A percentile compares a stretch with the other conserved stretches of the same genome.
These are phyloP conservation scores for Pyrrhosoma nymphula DNA, from an alignment of 2,888 invertebrate species.

Conservation along the genomic window DNA sequence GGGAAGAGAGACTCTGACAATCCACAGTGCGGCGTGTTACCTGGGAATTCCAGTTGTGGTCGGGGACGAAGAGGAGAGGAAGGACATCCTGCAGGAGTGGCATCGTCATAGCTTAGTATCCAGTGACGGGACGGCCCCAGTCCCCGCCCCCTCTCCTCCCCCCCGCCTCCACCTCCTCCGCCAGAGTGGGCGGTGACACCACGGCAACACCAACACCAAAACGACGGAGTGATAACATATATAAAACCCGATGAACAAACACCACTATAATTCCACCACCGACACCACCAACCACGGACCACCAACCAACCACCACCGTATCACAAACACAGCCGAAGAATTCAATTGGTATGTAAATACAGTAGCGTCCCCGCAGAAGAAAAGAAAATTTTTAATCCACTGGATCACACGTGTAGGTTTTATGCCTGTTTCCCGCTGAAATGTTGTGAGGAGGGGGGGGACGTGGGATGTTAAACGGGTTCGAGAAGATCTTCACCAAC, in stretches of 20 bases:
- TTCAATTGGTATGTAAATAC: not conserved
- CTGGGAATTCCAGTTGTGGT: conserved; percentile 55
- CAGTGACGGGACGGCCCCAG: conserved; percentile 29
- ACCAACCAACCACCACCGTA: not conserved
- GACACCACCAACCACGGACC: not conserved
- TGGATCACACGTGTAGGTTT: not conserved
- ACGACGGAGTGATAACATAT: not conserved
- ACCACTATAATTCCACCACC: not conserved
- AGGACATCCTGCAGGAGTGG: conserved; percentile 57
- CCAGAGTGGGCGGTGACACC: not conserved
- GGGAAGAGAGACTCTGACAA: not conserved
- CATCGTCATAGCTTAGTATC: conserved; percentile 53
- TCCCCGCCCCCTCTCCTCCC: conserved; percentile 24
- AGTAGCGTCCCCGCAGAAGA: not conserved
- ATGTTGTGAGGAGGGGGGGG: not conserved
- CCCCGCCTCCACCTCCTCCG: not conserved
- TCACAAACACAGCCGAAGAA: not conserved
- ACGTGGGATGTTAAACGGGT: not conserved
- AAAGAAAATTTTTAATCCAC: not conserved
- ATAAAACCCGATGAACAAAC: not conserved
- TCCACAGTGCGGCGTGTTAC: not conserved
- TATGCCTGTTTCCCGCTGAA: not conserved
- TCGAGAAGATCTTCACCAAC: not conserved
- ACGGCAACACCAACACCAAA: conserved; percentile 10
- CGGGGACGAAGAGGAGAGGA: conserved; percentile 65